phyloP scores from a whole-genome alignment of 1,140 invertebrate species.

The Formica exsecta region DNA sequence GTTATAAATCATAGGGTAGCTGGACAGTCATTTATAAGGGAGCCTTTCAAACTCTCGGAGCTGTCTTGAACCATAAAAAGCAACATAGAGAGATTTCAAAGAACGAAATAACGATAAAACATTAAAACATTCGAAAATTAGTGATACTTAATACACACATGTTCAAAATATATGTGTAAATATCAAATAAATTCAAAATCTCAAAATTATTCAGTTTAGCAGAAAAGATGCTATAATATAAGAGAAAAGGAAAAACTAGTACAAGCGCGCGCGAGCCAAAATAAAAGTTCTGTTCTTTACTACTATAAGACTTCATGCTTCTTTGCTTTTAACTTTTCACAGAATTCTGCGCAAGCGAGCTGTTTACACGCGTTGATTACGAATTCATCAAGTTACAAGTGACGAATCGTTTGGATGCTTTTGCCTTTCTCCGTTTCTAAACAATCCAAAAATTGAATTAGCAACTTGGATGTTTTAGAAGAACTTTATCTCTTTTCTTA shows the following conservation, averaged over 20 bases:
- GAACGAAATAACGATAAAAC: constrained; percentile 69
- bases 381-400: constrained; percentile 53
- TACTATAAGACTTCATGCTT: constrained; percentile 20
- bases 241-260: background rate
- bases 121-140: constrained; percentile 22
- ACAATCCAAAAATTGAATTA: constrained; percentile 19
- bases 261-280: constrained; percentile 6
- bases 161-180: background rate
- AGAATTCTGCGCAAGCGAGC: constrained; percentile 21
- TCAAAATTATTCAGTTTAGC: constrained; percentile 7
- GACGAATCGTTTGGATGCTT: constrained; percentile 34
- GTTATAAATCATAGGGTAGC: constrained; percentile 85
- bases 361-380: constrained; percentile 56
- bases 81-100: constrained; percentile 34
- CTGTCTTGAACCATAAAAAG: constrained; percentile 70
- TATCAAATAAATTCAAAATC: background rate
- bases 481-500: background rate
- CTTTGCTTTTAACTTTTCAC: constrained; percentile 53
- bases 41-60: constrained; percentile 77
- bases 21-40: constrained; percentile 82
- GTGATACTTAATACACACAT: too few species aligned
- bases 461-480: background rate
- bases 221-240: background rate
- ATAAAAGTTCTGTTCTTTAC: constrained; percentile 42
- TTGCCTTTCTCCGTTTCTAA: background rate